phyloP scores from a whole-genome alignment of 2,113 vertebrate genomes.

The Sceloporus tristichus region DNA sequence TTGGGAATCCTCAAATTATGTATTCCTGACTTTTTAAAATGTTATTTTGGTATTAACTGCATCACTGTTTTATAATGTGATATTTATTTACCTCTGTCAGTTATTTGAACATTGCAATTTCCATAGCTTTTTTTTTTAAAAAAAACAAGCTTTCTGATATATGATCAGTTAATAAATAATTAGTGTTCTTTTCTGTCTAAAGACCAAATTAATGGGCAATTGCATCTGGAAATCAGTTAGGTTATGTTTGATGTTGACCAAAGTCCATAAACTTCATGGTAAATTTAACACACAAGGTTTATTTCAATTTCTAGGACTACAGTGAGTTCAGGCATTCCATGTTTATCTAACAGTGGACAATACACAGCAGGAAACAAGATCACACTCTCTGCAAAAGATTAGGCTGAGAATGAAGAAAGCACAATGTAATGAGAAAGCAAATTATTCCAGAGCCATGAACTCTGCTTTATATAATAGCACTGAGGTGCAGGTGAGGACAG shows the following conservation, averaged over 20 bases:
- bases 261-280: conserved; percentile 11
- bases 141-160: background rate
- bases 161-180: background rate
- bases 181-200: background rate
- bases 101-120: background rate
- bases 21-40: background rate
- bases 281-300: background rate
- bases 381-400: background rate
- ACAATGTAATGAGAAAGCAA: background rate
- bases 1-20: background rate
- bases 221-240: background rate
- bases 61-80: no score
- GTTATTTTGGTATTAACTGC: no score
- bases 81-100: background rate
- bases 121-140: background rate
- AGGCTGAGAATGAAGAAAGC: background rate
- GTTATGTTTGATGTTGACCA: background rate
- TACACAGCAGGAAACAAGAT: background rate
- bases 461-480: background rate
- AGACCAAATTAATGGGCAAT: background rate
- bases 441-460: background rate
- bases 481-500: background rate
- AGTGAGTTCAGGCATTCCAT: background rate
- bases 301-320: background rate
- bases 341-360: background rate